Base-by-base conservation (phyloP, 2,888 invertebrate species). In the Cerceris rybyensis region DNA sequence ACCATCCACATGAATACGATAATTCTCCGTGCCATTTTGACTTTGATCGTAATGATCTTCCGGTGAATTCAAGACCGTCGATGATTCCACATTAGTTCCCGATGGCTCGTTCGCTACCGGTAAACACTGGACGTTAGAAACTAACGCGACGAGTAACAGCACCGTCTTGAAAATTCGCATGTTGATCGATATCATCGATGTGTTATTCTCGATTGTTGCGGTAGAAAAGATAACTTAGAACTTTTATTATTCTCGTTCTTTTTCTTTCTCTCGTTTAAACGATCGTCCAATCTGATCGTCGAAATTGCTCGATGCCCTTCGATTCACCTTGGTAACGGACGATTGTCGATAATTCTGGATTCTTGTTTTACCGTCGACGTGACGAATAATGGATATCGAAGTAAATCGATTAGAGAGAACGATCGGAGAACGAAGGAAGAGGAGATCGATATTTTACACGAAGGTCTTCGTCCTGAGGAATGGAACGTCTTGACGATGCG, bases 11-110 rank as follows among this genome's bases (percentile, higher is more conserved):
- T 94, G 95, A 9, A 97, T 92, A 16, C 96, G 93, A 81, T 95
- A 94, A 93, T 97, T 97, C 86, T 96, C 96, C 0, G 95, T 93
- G 0, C 97, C 97, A 89, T 96, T 96, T 90, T 97, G 97, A 7
- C 96, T 93, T 89, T 97, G 96, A 91, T 97, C 96, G 90, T 95
- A 95, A 80, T 82, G 82, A 78, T 90, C 88, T 2, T 7, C 7
- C 50, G n/a, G 6, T 6, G n/a, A n/a, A n/a, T 43, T 55, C 46
- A 46, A 28, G 9, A 42, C 59, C 54, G 58, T 13, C 41, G 70
- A 41, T 13, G 55, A n/a, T 54, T 71, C 70, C 50, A n/a, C 58
- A 54, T 49, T 39, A 1, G 52, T 28, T 46, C 13, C 67, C 58
- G 59, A 69, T 39, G 69, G 28, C 46, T 79, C 72, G 17, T 71